A percentile compares a stretch with the other conserved stretches of the same genome.
Evolutionary conservation across 1,140 invertebrate species (phyloP).

Genomic region (Magallana gigas): DNA sequence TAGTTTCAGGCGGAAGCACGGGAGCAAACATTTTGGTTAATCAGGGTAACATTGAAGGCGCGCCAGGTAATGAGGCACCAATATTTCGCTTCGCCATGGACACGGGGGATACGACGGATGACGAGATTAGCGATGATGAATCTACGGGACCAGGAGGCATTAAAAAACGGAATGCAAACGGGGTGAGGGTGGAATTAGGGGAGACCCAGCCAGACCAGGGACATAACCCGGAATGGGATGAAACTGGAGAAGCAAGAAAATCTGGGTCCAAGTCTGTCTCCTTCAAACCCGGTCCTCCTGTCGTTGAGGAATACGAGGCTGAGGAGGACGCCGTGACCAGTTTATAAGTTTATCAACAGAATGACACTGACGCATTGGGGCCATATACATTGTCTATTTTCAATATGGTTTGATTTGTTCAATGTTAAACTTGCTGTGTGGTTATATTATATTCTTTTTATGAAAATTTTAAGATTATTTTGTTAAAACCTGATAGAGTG

Average conservation of each 20-base stretch:
- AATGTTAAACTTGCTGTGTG: too few species aligned
- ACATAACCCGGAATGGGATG: neutral
- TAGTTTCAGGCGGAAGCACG: neutral
- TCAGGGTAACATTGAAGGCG: neutral
- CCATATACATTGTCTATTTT: too few species aligned
- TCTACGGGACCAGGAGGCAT: neutral
- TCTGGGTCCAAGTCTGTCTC: neutral
- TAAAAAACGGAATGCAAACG: too few species aligned
- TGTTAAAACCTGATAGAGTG: too few species aligned
- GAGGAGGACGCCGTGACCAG: conserved; percentile 35
- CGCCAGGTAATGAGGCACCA: neutral
- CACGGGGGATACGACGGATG: conserved; percentile 49
- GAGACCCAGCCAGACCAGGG: too few species aligned
- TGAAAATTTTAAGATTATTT: too few species aligned
- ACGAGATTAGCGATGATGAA: conserved; percentile 2
- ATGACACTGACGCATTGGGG: too few species aligned
- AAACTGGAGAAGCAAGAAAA: neutral
- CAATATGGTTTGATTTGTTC: too few species aligned
- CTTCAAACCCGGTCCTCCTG: conserved; percentile 10
- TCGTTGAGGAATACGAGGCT: neutral
- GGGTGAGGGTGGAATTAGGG: too few species aligned
- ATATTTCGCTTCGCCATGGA: conserved; percentile 42
- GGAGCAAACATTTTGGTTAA: neutral
- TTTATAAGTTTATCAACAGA: neutral
- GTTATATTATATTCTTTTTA: too few species aligned